A percentile compares a stretch with the other conserved stretches of the same genome.
Evolutionary conservation across 2,797 vertebrate species (phyloP).

Genomic region (Furcifer pardalis): DNA sequence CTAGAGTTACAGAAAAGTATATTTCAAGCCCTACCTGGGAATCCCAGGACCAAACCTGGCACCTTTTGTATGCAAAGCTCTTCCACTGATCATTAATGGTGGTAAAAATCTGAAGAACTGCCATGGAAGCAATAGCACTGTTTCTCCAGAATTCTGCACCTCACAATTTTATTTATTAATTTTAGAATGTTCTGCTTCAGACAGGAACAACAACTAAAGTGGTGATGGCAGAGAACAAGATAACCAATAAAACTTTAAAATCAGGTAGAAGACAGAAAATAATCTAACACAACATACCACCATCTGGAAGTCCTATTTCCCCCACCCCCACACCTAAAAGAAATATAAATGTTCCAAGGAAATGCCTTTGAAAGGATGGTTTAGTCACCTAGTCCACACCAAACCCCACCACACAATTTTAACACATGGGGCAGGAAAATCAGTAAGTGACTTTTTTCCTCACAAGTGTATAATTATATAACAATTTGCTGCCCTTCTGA

Average conservation of each 20-base stretch:
- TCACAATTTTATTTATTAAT: background rate
- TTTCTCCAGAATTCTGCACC: background rate
- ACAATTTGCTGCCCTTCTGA: background rate
- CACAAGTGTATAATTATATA: background rate
- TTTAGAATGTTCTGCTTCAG: background rate
- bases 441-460: background rate
- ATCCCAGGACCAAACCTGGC: background rate
- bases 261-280: background rate
- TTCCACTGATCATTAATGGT: background rate
- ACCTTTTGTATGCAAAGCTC: background rate
- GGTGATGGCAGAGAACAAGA: background rate
- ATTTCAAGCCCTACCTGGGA: background rate
- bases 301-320: background rate
- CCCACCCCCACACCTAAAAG: too few relatives aligned
- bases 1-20: background rate
- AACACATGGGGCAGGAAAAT: background rate
- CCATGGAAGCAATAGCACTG: background rate
- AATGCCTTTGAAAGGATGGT: background rate
- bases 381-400: background rate
- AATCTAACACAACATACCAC: background rate
- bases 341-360: too few relatives aligned
- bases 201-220: background rate
- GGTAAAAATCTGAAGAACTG: background rate
- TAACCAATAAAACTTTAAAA: background rate
- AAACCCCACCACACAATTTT: background rate